A percentile compares a stretch with the other conserved stretches of the same genome.
Evolutionary conservation across 2,113 vertebrate genomes (phyloP).

Genomic region (Toxostoma redivivum): DNA sequence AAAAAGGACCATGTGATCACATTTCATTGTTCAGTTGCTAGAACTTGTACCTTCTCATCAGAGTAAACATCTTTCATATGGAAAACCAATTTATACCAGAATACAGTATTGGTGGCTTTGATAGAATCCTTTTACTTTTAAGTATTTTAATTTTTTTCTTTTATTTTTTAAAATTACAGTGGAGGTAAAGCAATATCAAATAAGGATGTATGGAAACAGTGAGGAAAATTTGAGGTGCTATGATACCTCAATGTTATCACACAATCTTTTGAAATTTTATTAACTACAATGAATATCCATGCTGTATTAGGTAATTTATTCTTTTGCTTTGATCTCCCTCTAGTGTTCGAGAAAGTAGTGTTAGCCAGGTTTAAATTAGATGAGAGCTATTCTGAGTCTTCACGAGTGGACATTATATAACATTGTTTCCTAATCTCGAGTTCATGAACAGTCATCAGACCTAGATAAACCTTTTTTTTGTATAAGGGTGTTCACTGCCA

Average conservation of each 20-base stretch:
- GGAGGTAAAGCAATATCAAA: background rate
- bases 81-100: background rate
- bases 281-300: background rate
- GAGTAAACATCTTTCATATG: background rate
- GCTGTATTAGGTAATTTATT: background rate
- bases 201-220: background rate
- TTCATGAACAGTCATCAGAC: background rate
- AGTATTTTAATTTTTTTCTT: background rate
- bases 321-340: conserved; percentile 61
- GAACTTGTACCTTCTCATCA: background rate
- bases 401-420: background rate
- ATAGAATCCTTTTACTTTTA: background rate
- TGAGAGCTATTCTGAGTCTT: background rate
- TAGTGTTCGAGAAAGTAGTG: conserved; percentile 21
- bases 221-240: background rate
- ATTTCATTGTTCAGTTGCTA: background rate
- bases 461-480: background rate
- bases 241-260: background rate
- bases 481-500: background rate
- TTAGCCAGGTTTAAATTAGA: background rate
- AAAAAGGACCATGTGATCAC: fast-evolving
- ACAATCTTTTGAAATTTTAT: background rate
- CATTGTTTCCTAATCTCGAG: background rate
- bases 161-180: background rate
- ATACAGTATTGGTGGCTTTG: background rate